These are phyloP conservation scores for Tiaroga cobitis DNA, from an alignment of 2,797 vertebrate species.

Conservation along the genomic window DNA sequence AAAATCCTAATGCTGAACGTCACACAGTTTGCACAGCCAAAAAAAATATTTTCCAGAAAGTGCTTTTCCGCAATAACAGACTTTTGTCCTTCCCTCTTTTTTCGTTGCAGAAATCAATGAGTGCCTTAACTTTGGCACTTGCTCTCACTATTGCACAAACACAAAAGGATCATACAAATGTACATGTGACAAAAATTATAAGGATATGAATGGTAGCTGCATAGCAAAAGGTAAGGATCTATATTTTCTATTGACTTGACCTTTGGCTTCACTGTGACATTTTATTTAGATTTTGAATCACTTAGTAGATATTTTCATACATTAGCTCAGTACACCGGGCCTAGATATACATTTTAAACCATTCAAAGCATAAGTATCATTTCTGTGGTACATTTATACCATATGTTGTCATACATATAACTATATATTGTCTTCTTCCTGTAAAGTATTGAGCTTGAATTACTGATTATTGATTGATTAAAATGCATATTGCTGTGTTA, in stretches of 20 bases:
- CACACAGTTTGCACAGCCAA: constrained; percentile 6
- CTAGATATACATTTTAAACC: constrained; percentile 3
- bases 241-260: constrained; percentile 39
- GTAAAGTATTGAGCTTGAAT: constrained; percentile 38
- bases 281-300: constrained; percentile 5
- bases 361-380: neutral
- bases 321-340: neutral
- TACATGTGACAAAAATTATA: constrained; percentile 91
- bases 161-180: constrained; percentile 95
- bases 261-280: constrained; percentile 28
- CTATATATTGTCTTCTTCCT: constrained; percentile 1
- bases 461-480: constrained; percentile 33
- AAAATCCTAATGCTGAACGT: neutral
- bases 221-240: constrained; percentile 88
- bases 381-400: constrained; percentile 5
- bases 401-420: neutral
- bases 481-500: constrained; percentile 44
- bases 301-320: neutral
- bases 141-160: constrained; percentile 93
- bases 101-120: constrained; percentile 90
- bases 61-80: neutral
- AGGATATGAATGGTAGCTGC: constrained; percentile 88
- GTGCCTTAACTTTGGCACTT: constrained; percentile 91
- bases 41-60: neutral
- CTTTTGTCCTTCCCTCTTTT: constrained; percentile 18